Conservation (phyloP, 2,113 vertebrate genomes). For the Nothoprocta perdicaria region DNA sequence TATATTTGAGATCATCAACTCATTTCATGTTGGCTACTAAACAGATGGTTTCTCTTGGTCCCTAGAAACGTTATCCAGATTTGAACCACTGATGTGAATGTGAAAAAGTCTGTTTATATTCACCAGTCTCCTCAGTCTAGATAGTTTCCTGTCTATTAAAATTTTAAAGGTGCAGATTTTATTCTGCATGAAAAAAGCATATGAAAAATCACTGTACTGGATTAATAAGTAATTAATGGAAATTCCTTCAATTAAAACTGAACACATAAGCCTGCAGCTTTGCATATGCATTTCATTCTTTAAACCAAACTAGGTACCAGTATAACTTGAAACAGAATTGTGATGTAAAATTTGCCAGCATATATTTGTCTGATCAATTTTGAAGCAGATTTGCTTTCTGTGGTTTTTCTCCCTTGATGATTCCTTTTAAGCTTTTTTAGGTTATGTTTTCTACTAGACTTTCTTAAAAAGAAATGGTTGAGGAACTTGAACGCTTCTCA, state of each 20-base stretch:
- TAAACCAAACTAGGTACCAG: background rate
- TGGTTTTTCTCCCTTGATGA: background rate
- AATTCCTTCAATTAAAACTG: conserved; percentile 49
- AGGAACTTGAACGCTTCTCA: background rate
- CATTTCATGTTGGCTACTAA: conserved; percentile 48
- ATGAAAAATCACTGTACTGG: conserved; percentile 15
- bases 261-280: conserved; percentile 41
- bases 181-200: conserved; percentile 20
- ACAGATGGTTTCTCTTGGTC: conserved; percentile 56
- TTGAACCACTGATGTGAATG: background rate
- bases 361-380: background rate
- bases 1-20: conserved; percentile 51
- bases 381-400: background rate
- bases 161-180: conserved; percentile 47
- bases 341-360: background rate
- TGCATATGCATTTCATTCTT: conserved; percentile 36
- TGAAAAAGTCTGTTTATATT: conserved; percentile 47
- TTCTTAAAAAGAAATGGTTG: background rate
- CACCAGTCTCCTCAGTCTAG: background rate
- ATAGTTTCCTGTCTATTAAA: conserved; percentile 6
- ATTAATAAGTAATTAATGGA: conserved; percentile 57
- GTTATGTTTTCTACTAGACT: background rate
- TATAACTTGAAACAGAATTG: background rate
- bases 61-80: conserved; percentile 29
- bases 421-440: background rate